Conservation (phyloP, 2,797 vertebrate species). For the Crocodylus rhombifer region DNA sequence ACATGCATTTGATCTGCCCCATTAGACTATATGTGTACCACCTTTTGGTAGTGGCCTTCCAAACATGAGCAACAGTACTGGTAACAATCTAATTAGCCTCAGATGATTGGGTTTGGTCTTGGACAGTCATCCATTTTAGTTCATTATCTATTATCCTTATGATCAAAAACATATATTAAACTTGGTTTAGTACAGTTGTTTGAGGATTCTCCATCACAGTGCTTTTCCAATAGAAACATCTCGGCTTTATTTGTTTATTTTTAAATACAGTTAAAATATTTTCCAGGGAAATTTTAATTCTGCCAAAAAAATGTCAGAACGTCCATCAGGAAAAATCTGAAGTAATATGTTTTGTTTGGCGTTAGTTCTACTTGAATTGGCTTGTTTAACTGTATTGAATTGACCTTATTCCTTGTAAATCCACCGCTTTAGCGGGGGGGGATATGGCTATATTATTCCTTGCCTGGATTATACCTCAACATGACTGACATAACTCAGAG, state of each 20-base stretch:
- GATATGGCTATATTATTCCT: too few species aligned
- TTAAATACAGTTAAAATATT: neutral
- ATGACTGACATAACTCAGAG: too few species aligned
- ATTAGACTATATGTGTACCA: neutral
- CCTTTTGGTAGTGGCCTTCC: slow-evolving; percentile 31
- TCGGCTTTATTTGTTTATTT: neutral
- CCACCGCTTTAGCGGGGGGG: too few species aligned
- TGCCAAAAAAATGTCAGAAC: neutral
- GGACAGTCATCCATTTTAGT: too few species aligned
- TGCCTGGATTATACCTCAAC: too few species aligned
- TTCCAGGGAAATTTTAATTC: neutral
- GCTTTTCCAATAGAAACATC: neutral
- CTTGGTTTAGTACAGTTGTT: neutral
- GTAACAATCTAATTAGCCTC: slow-evolving; percentile 26
- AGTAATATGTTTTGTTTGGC: neutral
- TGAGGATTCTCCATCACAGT: neutral
- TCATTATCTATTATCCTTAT: too few species aligned
- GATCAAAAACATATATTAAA: too few species aligned
- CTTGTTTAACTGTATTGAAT: neutral
- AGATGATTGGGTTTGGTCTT: neutral
- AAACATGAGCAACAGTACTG: slow-evolving; percentile 38
- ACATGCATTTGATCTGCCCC: slow-evolving; percentile 5
- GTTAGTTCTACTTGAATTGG: neutral
- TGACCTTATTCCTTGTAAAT: neutral
- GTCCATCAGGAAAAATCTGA: neutral